Base-by-base conservation (phyloP, 37 sponge, comb jelly and placozoan species). In the Hexactinellida sp. region DNA sequence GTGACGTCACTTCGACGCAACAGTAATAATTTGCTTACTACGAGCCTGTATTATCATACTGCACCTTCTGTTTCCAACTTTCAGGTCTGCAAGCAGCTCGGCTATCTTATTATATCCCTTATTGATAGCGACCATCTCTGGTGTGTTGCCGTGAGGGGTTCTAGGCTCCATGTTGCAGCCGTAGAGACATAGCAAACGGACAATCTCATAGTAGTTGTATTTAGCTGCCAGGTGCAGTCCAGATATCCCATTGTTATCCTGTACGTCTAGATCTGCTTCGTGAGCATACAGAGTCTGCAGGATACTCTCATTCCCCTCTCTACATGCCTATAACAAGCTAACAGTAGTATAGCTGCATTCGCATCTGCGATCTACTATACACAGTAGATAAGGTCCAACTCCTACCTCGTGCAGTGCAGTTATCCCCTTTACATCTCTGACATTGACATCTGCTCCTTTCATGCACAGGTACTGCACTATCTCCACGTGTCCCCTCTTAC, bases 271-370 rank as follows among this genome's bases (percentile, higher is more conserved):
- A 38, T 91, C 82, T 87, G 90, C 91, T 0, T 86, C 88, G 36
- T 87, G 84, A 54, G 91, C 90, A 90, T 87, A 88, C 36, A 95
- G 88, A 24, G 88, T 90, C 37, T 92, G 85, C 36, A 95, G 89
- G 47, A 95, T 37, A 34, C 93, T 84, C 37, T 92, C 86, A 24
- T 91, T 85, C 0, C 95, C 95, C 23, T 95, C 92, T 54, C 89
- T 88, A 54, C 92, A 92, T n/a, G 95, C 95, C 88, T 91, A 90
- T 95, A 83, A 1, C n/a, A n/a, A n/a, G n/a, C n/a, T n/a, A n/a
- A n/a, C n/a, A n/a, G n/a, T n/a, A n/a, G n/a, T n/a, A n/a, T n/a
- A 24, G 54, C 54, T 24, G 54, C 54, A 52, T n/a, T n/a, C n/a
- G n/a, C n/a, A n/a, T n/a, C n/a, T n/a, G n/a, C n/a, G n/a, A n/a